Percentiles rank a stretch among this genome's conserved stretches.
Evolutionary conservation across 2,797 vertebrate species (phyloP).

Genomic region (Tenualosa ilisha): DNA sequence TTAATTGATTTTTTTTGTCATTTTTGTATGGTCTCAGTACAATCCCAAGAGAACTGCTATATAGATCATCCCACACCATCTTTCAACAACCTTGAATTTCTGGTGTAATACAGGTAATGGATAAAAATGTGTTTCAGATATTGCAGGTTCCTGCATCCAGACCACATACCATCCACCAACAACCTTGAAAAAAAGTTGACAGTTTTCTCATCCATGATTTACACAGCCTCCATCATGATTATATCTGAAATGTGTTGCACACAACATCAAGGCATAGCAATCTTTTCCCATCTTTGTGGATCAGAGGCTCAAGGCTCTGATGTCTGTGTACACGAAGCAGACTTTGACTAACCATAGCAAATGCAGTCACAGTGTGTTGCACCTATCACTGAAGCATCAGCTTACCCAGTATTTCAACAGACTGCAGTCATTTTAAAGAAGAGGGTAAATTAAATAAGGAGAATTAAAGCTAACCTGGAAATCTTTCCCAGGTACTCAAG

Average conservation of each 20-base stretch:
- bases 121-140: background rate
- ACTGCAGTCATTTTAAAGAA: background rate
- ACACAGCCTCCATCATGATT: background rate
- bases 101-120: background rate
- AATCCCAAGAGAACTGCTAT: conserved; percentile 42
- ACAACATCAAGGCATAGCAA: background rate
- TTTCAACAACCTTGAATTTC: conserved; percentile 13
- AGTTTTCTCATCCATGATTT: background rate
- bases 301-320: background rate
- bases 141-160: background rate
- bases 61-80: conserved; percentile 1
- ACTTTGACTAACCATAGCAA: background rate
- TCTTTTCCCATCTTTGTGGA: background rate
- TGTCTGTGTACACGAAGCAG: background rate
- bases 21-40: conserved; percentile 46
- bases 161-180: background rate
- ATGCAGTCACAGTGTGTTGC: background rate
- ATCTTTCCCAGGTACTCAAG: background rate
- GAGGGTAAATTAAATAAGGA: background rate
- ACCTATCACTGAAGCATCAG: background rate
- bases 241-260: background rate
- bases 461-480: background rate
- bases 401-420: background rate
- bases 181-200: background rate
- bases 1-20: conserved; percentile 43